Conservation (phyloP, 2,888 invertebrate genomes). For the Seladonia tumulorum region DNA sequence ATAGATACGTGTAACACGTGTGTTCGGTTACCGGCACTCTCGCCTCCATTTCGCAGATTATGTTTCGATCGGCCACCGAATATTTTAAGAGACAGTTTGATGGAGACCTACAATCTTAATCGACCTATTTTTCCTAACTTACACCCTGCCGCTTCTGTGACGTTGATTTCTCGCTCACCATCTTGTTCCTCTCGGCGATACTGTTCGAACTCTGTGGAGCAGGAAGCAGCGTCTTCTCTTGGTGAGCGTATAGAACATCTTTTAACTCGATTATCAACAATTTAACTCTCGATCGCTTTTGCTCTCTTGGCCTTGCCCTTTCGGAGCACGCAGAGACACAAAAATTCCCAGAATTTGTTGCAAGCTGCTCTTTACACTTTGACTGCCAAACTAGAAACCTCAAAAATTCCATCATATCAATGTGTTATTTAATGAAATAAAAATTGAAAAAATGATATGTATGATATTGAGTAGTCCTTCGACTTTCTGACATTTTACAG, state of each 20-base stretch:
- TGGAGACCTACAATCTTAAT: slow-evolving; percentile 24
- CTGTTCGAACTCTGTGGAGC: not conserved
- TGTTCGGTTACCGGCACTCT: slow-evolving; percentile 22
- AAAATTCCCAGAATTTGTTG: not conserved
- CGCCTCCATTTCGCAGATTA: slow-evolving; percentile 49
- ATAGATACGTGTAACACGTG: slow-evolving; percentile 1
- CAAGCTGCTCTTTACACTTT: not conserved
- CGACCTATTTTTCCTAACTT: slow-evolving; percentile 40
- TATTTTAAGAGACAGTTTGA: slow-evolving; percentile 46
- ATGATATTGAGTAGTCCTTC: too few relatives aligned
- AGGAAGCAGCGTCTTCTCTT: not conserved
- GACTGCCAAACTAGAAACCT: too few relatives aligned
- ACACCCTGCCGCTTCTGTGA: slow-evolving; percentile 19
- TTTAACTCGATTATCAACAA: not conserved
- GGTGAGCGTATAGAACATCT: not conserved
- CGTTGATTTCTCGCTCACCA: not conserved
- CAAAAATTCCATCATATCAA: too few relatives aligned
- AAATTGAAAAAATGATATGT: too few relatives aligned
- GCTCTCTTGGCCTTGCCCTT: not conserved
- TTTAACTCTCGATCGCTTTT: not conserved
- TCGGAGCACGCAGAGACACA: not conserved
- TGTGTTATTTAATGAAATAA: too few relatives aligned
- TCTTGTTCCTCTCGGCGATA: not conserved
- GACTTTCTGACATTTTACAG: too few relatives aligned
- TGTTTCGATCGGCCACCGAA: slow-evolving; percentile 45